phyloP scores from a whole-genome alignment of 2,888 invertebrate genomes.

The Zaprionus obscuricornis region DNA sequence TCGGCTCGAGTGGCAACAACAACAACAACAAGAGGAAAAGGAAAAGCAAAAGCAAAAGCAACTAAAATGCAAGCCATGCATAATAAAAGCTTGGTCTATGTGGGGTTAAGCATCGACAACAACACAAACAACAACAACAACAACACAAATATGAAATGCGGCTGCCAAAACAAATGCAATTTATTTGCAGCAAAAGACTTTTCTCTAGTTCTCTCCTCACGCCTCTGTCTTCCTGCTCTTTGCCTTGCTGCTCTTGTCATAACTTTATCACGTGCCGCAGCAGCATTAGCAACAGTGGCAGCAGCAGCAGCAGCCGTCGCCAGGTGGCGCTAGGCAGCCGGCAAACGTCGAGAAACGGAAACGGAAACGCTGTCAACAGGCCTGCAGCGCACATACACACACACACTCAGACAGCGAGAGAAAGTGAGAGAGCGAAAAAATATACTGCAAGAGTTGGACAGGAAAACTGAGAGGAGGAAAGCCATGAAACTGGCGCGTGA shows the following conservation, averaged over 20 bases:
- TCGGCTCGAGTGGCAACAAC: slow-evolving; percentile 18
- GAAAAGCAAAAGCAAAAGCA: background rate
- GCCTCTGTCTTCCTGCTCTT: background rate
- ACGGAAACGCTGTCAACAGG: slow-evolving; percentile 55
- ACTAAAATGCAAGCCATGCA: slow-evolving; percentile 40
- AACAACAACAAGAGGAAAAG: background rate
- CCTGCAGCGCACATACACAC: slow-evolving; percentile 24
- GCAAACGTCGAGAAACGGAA: slow-evolving; percentile 35
- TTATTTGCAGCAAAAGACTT: slow-evolving; percentile 44
- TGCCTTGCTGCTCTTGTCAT: slow-evolving; percentile 10
- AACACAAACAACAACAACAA: slow-evolving; percentile 4
- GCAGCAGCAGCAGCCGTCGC: slow-evolving; percentile 33
- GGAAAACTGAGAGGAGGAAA: slow-evolving; percentile 18
- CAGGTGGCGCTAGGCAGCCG: slow-evolving; percentile 49
- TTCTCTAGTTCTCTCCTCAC: background rate
- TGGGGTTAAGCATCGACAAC: slow-evolving; percentile 35
- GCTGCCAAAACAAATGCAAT: slow-evolving; percentile 57
- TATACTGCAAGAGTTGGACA: too few relatives aligned
- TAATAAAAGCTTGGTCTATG: slow-evolving; percentile 37
- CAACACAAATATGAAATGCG: slow-evolving; percentile 27
- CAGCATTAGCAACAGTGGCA: too few relatives aligned
- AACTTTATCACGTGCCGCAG: slow-evolving; percentile 53
- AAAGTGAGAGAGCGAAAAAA: too few relatives aligned
- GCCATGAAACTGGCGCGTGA: slow-evolving; percentile 33
- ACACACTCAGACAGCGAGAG: too few relatives aligned